phyloP scores from a whole-genome alignment of 2,888 invertebrate species.

The Pristionchus japonicus region DNA sequence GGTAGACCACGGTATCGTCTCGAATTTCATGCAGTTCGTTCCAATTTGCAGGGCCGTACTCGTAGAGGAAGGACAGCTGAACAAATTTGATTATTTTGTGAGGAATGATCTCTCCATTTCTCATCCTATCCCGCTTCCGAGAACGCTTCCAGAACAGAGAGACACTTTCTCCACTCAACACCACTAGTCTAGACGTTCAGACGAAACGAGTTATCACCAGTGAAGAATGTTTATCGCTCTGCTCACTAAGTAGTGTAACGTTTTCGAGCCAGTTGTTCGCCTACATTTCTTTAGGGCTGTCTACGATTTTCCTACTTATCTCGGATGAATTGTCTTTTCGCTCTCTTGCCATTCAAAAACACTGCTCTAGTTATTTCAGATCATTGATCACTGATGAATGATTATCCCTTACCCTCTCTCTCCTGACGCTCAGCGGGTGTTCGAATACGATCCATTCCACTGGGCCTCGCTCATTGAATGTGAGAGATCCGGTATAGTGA shows the following conservation, averaged over 20 bases:
- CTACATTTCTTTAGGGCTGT: no score
- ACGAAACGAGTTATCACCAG: no score
- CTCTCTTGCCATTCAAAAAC: no score
- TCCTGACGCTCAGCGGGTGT: background rate
- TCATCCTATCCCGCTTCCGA: background rate
- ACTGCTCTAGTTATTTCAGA: no score
- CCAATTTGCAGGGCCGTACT: conserved; percentile 19
- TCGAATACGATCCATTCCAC: conserved; percentile 33
- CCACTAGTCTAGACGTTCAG: no score
- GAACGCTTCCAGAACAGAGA: background rate
- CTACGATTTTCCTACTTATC: no score
- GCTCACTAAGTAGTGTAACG: no score
- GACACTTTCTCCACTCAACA: background rate
- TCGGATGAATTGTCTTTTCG: no score
- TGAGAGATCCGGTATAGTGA: conserved; percentile 35
- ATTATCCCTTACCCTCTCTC: background rate
- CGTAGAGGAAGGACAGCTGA: conserved; percentile 21
- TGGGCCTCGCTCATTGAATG: background rate
- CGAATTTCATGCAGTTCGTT: conserved; percentile 15
- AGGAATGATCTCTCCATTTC: background rate
- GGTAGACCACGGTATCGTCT: conserved; percentile 32
- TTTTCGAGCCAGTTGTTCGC: no score
- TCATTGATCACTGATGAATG: no score
- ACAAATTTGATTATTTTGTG: background rate
- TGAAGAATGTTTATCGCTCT: no score